Conservation (phyloP, 2,888 invertebrate genomes). For the Noctua janthina region DNA sequence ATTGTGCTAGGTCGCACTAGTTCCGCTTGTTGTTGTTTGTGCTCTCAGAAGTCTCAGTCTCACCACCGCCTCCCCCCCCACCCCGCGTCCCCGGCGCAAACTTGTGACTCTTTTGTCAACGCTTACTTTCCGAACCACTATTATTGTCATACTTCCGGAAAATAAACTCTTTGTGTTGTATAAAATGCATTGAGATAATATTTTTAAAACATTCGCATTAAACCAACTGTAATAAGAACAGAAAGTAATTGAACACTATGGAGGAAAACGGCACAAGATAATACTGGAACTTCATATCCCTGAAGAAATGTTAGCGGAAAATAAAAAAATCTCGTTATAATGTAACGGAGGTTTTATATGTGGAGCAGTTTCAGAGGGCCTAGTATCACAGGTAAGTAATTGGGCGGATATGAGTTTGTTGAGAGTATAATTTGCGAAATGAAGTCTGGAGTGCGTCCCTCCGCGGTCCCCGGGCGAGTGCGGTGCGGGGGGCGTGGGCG, state of each 20-base stretch:
- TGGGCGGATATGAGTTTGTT: constrained; percentile 67
- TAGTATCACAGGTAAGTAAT: constrained; percentile 67
- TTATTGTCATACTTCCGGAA: constrained; percentile 30
- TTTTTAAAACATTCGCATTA: not conserved
- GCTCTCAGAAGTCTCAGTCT: not conserved
- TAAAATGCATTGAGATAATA: constrained; percentile 1
- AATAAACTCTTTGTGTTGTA: constrained; percentile 11
- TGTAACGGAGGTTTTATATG: constrained; percentile 51
- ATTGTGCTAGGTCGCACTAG: constrained; percentile 17
- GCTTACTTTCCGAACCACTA: constrained; percentile 25
- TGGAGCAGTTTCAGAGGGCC: constrained; percentile 60
- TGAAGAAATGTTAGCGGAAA: constrained; percentile 40
- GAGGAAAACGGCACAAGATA: constrained; percentile 3
- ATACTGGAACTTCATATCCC: constrained; percentile 25
- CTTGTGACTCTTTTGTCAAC: constrained; percentile 38
- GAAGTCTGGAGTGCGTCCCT: constrained; percentile 57
- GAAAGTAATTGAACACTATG: constrained; percentile 12
- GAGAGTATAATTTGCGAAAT: constrained; percentile 68
- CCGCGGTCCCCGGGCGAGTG: not conserved
- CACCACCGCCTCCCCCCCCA: not conserved
- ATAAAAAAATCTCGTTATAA: constrained; percentile 52
- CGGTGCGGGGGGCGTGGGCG: not conserved
- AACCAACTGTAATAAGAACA: not conserved
- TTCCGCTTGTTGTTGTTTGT: constrained; percentile 32
- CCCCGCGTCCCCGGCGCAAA: not conserved